Evolutionary conservation across 2,113 vertebrate species (phyloP).

Genomic region (Archocentrus centrarchus): DNA sequence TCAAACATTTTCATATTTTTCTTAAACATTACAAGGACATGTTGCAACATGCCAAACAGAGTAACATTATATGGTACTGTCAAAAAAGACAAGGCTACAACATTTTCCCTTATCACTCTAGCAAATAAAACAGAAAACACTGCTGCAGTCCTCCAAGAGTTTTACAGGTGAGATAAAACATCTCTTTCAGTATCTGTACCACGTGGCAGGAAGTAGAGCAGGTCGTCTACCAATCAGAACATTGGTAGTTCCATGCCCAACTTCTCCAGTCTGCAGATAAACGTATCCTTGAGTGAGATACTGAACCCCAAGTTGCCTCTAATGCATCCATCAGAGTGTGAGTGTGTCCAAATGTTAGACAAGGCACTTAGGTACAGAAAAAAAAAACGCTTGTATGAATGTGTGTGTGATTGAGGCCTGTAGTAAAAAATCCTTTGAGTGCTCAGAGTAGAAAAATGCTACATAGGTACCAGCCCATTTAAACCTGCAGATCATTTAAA

Average conservation of each 20-base stretch:
- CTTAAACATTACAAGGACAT: background rate
- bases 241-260: background rate
- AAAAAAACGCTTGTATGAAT: background rate
- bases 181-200: background rate
- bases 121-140: background rate
- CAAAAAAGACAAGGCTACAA: background rate
- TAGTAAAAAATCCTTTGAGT: background rate
- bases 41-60: background rate
- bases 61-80: background rate
- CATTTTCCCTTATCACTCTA: background rate
- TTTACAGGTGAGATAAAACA: background rate
- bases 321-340: background rate
- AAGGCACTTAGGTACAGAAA: background rate
- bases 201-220: background rate
- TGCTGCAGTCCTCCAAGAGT: background rate
- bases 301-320: background rate
- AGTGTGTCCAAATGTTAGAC: background rate
- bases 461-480: background rate
- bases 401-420: background rate
- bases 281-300: background rate
- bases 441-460: background rate
- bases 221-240: background rate
- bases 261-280: background rate
- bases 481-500: conserved; percentile 6
- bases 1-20: background rate